Base-by-base conservation (phyloP, 2,797 vertebrate genomes). In the Semotilus atromaculatus region DNA sequence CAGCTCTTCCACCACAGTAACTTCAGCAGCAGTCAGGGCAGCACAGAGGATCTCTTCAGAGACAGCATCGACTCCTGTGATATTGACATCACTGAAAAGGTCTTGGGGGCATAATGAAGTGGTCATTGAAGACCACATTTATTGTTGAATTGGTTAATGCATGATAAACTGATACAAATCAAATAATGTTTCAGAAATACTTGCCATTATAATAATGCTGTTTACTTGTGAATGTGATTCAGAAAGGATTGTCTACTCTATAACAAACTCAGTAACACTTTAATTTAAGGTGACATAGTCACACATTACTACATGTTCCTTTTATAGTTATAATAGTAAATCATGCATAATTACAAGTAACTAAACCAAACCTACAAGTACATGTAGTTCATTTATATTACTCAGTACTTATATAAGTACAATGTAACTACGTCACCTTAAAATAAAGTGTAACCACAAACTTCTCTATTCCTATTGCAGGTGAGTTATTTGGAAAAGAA, bases 21-120 rank as follows among this genome's bases (percentile, higher is more conserved):
- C 93, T 93, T 99, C 92, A 99, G 98, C 95, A 99, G 98, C 94
- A 98, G 97, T 68, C 97, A 98, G 0, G 97, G 98, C 92, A 99
- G 98, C 93, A 99, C 97, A 0, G 98, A 99, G 91, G 98, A 99
- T 91, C 94, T 99, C 87, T 99, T 99, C 94, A 91, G 97, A 88
- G 98, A 99, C 91, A 99, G 97, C 93, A 97, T 99, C 5, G 98
- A 99, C 94, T 99, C 98, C 67, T 98, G 97, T 87, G 98, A 99
- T 82, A 95, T 97, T 0, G 97, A 99, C 93, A 97, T 99, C 91
- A 98, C 97, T 0, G 98, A 99, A 91, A 99, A 99, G 97, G 98
- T 99, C 89, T 82, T 53, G 45, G 19, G 36, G 58, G 4, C 23
- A 38, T 38, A 70, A 76, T 76, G 23, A 76, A n/a, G 11, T 18